Base-by-base conservation (phyloP, 1,140 invertebrate species). In the Drosophila ananassae region DNA sequence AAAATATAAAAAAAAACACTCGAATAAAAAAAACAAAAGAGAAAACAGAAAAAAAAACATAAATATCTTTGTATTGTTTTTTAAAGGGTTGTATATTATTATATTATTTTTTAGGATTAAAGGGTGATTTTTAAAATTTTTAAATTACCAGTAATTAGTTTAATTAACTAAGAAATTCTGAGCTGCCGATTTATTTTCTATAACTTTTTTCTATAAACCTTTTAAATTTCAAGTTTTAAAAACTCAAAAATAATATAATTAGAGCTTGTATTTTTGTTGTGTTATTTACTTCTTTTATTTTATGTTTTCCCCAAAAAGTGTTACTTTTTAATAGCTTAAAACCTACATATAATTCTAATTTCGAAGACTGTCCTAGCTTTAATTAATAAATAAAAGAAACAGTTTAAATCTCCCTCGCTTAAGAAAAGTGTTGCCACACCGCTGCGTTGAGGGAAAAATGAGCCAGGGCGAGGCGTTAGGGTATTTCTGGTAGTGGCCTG, bases 21-120 rank as follows among this genome's bases (percentile, higher is more conserved):
- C 54, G 52, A 85, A 85, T 62, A 85, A 85, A 85, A 63, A 75
- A 58, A 60, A 77, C 12, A 10, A 37, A 83, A 74, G 60, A 55
- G 41, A 63, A 57, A 78, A 22, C 72, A 62, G 78, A 69, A 68
- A 79, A 74, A 74, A 63, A 37, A n/a, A 37, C 34, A 37, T 37
- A 37, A 37, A 37, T 3, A 12, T 37, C 12, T 12, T 37, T 37
- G 34, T 37, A n/a, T 37, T 37, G 2, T 34, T 37, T 28, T 7
- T 1, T 6, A 28, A 7, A 4, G 5, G 6, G 0, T 7, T 28
- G 7, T 6, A 37, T 17, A 17, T 17, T 17, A 1, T 17, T 17
- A 0, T 17, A 12, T 37, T 3, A 3, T 12, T 37, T n/a, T 37
- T 37, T 1, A 3, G 3, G 10, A 12, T 12, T n/a, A n/a, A 3